Evolutionary conservation across 2,797 vertebrate species (phyloP), one percentile per base, ranked within the genome.

Genomic region (Mormyrops attenuatus): DNA sequence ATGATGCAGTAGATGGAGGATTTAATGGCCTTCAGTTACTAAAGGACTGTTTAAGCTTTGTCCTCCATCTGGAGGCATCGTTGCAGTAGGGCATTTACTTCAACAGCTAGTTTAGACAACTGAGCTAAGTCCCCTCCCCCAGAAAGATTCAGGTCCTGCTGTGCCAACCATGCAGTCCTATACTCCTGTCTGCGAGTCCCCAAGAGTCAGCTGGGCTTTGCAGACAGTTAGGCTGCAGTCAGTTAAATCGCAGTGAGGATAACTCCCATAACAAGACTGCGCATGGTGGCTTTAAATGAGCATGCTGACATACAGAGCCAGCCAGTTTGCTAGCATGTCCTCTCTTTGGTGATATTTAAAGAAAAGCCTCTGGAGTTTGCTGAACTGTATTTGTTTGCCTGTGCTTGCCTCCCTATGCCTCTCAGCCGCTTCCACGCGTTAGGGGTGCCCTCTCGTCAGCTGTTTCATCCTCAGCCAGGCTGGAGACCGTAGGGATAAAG

Each of bases 251-350:
- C 2, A 1, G 22, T 30, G 22, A 13, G 77, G 77, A 17, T 82
- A 20, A 82, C 41, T 2, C 41, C 77, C 60, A 38, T 93, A 92
- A 92, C 90, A 87, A 89, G 89, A 66, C 52, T 77, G 86, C 87
- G 91, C 90, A 89, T 90, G 89, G 90, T 66, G 90, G 90, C 90
- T 92, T 92, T 90, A 90, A 92, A 91, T 90, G 89, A 91, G 89
- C 89, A 84, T 87, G 60, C 89, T 90, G 90, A 89, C 92, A 91
- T 90, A 88, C 57, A 30, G 91, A 91, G 92, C 92, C 89, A 90
- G 90, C 90, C 86, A 89, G 90, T 88, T 88, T 90, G 90, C 91
- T 91, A 90, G 66, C 22, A 26, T 53, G 11, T 50, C 87, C 90
- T 91, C 86, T 60, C 73, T 88, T 89, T 47, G 66, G 57, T 88